phyloP scores from a whole-genome alignment of 1,140 invertebrate species.

The Diprion similis region DNA sequence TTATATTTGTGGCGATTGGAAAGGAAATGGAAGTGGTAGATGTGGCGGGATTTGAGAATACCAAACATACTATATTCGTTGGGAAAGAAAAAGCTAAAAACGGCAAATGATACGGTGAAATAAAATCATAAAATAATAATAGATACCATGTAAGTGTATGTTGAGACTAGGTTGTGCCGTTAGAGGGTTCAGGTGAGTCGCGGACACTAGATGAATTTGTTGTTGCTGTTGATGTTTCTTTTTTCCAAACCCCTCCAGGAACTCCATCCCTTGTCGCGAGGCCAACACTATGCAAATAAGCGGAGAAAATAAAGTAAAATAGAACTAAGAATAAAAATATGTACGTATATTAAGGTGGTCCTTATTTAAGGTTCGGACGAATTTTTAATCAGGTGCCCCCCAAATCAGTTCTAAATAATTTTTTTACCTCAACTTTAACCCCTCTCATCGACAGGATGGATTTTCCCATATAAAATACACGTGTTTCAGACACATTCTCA shows the following conservation, averaged over 20 bases:
- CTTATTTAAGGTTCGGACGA: too few species aligned
- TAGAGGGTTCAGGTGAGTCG: conserved; percentile 59
- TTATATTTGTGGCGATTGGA: too few species aligned
- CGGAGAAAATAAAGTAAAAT: conserved; percentile 31
- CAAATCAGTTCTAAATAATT: too few species aligned
- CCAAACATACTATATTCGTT: not conserved
- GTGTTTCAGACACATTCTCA: too few species aligned
- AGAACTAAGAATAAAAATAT: not conserved
- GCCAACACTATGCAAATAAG: conserved; percentile 50
- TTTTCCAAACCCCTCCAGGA: conserved; percentile 59
- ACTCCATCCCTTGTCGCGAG: conserved; percentile 60
- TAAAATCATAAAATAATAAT: conserved; percentile 21
- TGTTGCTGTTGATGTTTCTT: conserved; percentile 53
- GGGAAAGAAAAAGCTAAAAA: not conserved
- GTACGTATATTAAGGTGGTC: too few species aligned
- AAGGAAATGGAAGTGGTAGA: not conserved
- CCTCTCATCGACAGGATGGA: too few species aligned
- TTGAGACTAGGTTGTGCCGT: conserved; percentile 83
- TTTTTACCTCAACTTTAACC: too few species aligned
- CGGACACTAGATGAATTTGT: conserved; percentile 38
- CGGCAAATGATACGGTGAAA: conserved; percentile 19
- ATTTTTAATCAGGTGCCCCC: too few species aligned
- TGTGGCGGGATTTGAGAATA: not conserved
- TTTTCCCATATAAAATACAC: too few species aligned
- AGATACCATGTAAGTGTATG: conserved; percentile 87